Conservation (phyloP, 2,797 vertebrate species). For the Mormyrops boulengeri region DNA sequence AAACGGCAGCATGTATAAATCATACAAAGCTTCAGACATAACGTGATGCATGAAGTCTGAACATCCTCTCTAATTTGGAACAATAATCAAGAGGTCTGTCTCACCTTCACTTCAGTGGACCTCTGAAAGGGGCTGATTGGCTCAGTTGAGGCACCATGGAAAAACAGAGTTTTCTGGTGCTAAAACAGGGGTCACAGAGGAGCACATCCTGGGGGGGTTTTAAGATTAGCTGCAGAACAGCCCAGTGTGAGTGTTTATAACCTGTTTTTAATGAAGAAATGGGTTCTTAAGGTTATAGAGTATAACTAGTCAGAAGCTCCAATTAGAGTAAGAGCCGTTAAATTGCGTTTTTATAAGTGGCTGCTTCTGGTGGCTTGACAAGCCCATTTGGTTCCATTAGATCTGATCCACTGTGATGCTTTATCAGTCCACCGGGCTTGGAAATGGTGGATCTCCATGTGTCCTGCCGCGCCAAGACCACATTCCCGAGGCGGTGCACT, state of each 20-base stretch:
- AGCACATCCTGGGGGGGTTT: not conserved
- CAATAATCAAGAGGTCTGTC: not conserved
- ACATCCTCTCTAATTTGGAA: not conserved
- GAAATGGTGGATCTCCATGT: not conserved
- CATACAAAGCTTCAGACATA: not conserved
- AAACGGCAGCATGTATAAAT: not conserved
- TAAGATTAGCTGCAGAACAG: not conserved
- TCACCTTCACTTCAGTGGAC: not conserved
- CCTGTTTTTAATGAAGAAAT: not conserved
- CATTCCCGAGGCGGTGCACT: not conserved
- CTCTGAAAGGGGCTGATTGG: not conserved
- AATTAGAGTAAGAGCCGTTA: not conserved
- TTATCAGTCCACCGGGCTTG: not conserved
- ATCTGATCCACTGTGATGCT: not conserved
- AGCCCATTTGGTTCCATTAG: not conserved
- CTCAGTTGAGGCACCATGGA: not conserved
- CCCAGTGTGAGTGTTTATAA: not conserved
- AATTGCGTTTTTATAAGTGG: not conserved
- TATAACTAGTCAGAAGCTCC: not conserved
- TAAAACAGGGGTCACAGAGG: not conserved
- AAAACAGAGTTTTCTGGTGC: not conserved
- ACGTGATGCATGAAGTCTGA: not conserved
- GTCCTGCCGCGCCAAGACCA: not conserved
- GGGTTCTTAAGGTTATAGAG: not conserved
- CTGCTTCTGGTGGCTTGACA: not conserved